Evolutionary conservation across 1,140 invertebrate species (phyloP), one percentile per base, ranked within the genome.

Genomic region (Caenorhabditis brenneri): DNA sequence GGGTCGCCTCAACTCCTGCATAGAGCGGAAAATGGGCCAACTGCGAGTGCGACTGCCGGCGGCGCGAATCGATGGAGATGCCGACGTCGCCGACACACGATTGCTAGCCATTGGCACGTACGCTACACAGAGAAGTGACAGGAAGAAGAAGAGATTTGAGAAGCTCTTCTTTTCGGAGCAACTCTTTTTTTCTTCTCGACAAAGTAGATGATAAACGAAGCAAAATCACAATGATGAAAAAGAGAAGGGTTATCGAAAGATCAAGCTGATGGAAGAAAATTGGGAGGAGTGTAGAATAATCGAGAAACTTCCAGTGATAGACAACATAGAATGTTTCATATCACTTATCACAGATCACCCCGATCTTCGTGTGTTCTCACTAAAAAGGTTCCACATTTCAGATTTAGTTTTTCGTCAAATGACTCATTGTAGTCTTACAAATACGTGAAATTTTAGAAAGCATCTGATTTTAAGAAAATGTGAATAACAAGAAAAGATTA

Each of bases 81-180:
- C 65, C 65, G 33, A 74, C 65, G 65, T 74, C 65, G 33, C 36
- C 65, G 36, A 36, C 65, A 33, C 58, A 74, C 65, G 65, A 74
- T 74, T 74, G 65, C 65, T 74, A 36, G 65, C n/a, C 65, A 31
- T 74, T 74, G 65, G 65, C 65, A 74, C 65, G 65, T 74, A 74
- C 36, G 15, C 65, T 42, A 10, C 22, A 31, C 65, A 74, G 65
- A 33, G 36, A 24, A 74, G 36, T 74, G 36, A 74, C 65, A 74
- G 36, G n/a, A 42, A 55, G 36, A 65, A 65, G 60, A 27, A 74
- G 65, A 74, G 65, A 74, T 74, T 74, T 74, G 65, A 42, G 33
- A 2, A 74, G 65, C 65, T 42, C 33, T 74, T 42, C 65, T 65
- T 16, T n/a, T 65, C 29, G 53, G 65, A 74, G 65, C 65, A 42